Evolutionary conservation across 1,140 invertebrate genomes (phyloP).

Genomic region (Bemisia tabaci): DNA sequence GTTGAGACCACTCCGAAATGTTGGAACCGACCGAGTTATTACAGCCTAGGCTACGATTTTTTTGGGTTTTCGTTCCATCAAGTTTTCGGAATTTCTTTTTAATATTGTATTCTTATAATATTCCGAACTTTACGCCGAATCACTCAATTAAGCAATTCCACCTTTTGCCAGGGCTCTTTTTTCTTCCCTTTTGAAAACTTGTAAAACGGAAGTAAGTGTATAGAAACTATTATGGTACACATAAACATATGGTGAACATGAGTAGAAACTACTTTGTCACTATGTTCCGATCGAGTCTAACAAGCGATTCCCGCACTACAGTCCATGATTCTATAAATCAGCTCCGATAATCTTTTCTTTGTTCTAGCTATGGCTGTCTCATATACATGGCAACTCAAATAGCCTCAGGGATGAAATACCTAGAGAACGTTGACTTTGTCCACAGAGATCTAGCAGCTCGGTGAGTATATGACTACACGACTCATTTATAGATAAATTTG

Average conservation of each 20-base stretch:
- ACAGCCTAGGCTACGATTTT: no score
- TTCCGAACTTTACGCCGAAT: no score
- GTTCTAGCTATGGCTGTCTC: constrained; percentile 46
- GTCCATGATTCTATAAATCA: not conserved
- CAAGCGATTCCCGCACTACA: not conserved
- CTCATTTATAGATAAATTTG: constrained; percentile 6
- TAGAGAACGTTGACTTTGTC: constrained; percentile 63
- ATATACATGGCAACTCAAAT: constrained; percentile 65
- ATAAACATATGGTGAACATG: not conserved
- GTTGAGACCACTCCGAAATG: no score
- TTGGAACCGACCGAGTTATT: no score
- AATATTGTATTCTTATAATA: no score
- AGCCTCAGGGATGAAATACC: constrained; percentile 71
- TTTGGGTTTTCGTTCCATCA: no score
- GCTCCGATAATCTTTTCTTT: constrained; percentile 15
- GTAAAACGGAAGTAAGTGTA: no score
- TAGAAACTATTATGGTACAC: no score
- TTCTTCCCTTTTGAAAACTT: no score
- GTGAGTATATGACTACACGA: constrained; percentile 35
- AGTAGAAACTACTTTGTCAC: not conserved
- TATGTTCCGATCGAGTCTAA: not conserved
- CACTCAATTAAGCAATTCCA: no score
- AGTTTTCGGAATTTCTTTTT: no score
- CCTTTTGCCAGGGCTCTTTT: no score
- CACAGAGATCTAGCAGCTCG: constrained; percentile 66